Base-by-base conservation (phyloP, 2,797 vertebrate genomes). In the Pagetopsis macropterus region DNA sequence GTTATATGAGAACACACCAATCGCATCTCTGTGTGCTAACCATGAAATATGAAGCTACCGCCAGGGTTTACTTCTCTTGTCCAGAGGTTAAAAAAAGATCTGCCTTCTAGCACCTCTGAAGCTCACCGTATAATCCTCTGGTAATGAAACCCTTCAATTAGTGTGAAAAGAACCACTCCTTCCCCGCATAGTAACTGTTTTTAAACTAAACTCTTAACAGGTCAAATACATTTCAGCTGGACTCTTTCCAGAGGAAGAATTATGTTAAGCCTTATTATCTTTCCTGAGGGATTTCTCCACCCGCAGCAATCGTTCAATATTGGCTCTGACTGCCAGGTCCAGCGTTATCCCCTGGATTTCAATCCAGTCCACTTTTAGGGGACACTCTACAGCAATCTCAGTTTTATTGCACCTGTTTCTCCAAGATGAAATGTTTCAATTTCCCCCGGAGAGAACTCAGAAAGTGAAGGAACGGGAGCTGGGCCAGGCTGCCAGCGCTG, bases 361-460 rank as follows among this genome's bases (percentile, higher is more conserved):
- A 92, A 88, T 91, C 84, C 74, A 72, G 76, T 68, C 69, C 83
- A 64, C 88, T 84, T 89, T 90, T 69, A 75, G 64, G 65, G 76
- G 80, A 86, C 87, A 77, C 68, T 83, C 84, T 57, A 57, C 66
- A 75, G 82, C 88, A 88, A 90, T 92, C 87, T 85, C 74, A 70
- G 76, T 86, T 90, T 91, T 89, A 92, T 90, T 88, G 85, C 81
- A 80, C 82, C 87, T 69, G 75, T 84, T 92, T 90, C 83, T 85
- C 84, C 64, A 72, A 89, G 89, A 93, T 91, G 89, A 88, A 93
- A 90, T 70, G 85, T 91, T 94, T 94, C 87, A 90, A 90, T 95
- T 92, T 89, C 87, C 87, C 81, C 79, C 15, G 59, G 78, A 76
- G 79, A 78, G 88, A 90, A 76, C 73, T 67, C 70, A 15, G 65